These are phyloP conservation scores for Melitaea cinxia DNA, from an alignment of 1,140 invertebrate species.

Conservation along the genomic window DNA sequence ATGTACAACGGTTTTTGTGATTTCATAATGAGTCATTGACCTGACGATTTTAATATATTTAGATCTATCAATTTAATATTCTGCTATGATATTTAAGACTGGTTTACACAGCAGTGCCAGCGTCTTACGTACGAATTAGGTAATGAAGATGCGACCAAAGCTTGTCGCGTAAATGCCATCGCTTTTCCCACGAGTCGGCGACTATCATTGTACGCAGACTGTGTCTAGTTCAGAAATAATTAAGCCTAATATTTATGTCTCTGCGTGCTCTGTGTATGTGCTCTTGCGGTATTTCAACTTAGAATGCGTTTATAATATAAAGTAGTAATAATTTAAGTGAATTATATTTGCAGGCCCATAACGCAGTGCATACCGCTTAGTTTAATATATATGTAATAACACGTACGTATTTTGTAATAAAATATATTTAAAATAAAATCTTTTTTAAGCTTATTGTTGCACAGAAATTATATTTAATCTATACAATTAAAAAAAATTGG, in stretches of 20 bases:
- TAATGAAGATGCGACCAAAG: conserved; percentile 52
- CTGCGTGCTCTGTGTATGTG: conserved; percentile 21
- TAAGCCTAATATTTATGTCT: conserved; percentile 28
- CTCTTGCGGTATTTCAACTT: conserved; percentile 23
- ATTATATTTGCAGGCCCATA: neutral
- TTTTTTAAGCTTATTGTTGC: no score
- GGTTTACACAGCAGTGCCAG: conserved; percentile 15
- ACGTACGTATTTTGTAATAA: no score
- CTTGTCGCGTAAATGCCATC: conserved; percentile 49
- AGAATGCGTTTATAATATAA: conserved; percentile 8
- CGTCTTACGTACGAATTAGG: conserved; percentile 45
- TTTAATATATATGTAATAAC: no score
- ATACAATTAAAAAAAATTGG: no score
- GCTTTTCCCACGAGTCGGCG: conserved; percentile 65
- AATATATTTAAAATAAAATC: no score
- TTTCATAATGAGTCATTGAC: no score
- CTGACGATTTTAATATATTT: no score
- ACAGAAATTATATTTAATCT: no score
- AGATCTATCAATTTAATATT: neutral
- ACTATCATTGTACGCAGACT: conserved; percentile 50
- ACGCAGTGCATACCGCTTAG: no score
- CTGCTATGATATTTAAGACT: conserved; percentile 6
- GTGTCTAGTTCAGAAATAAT: conserved; percentile 64
- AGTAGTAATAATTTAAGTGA: neutral
- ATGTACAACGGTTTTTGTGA: no score